Evolutionary conservation across 2,797 vertebrate species (phyloP).

Genomic region (Melanotaenia pygmaea): DNA sequence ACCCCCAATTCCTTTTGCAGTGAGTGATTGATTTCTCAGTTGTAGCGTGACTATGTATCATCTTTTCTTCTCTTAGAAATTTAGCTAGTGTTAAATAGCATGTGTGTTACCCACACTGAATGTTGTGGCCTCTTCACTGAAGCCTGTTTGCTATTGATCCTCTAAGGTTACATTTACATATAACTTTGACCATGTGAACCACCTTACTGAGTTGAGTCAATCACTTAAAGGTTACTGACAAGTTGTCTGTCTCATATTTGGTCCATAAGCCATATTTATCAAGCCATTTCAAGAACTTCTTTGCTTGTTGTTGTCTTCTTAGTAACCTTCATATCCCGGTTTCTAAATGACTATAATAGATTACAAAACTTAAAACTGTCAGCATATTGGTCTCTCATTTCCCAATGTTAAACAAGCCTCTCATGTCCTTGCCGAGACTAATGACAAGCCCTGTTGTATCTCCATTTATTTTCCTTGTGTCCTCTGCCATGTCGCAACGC

Average conservation of each 20-base stretch:
- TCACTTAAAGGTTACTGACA: neutral
- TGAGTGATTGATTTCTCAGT: too few relatives aligned
- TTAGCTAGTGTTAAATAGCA: too few relatives aligned
- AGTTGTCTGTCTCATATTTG: conserved; percentile 7
- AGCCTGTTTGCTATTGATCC: too few relatives aligned
- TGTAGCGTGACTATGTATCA: too few relatives aligned
- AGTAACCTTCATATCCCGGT: conserved; percentile 39
- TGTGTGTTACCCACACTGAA: too few relatives aligned
- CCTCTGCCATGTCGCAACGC: conserved; percentile 56
- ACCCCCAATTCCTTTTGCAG: too few relatives aligned
- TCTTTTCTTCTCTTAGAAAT: too few relatives aligned
- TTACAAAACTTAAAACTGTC: conserved; percentile 33
- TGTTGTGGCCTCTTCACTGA: too few relatives aligned
- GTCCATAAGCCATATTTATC: conserved; percentile 2
- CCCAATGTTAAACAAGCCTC: conserved; percentile 8
- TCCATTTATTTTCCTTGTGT: conserved; percentile 70
- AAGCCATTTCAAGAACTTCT: neutral
- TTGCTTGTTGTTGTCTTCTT: conserved; percentile 1
- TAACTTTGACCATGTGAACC: too few relatives aligned
- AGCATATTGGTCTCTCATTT: conserved; percentile 30
- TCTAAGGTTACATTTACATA: too few relatives aligned
- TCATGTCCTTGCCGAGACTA: conserved; percentile 58
- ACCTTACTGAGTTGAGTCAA: too few relatives aligned
- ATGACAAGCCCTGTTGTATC: conserved; percentile 64
- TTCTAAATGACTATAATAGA: conserved; percentile 36